These are phyloP conservation scores for Asbolus verrucosus DNA, from an alignment of 1,140 invertebrate species.

Conservation along the genomic window DNA sequence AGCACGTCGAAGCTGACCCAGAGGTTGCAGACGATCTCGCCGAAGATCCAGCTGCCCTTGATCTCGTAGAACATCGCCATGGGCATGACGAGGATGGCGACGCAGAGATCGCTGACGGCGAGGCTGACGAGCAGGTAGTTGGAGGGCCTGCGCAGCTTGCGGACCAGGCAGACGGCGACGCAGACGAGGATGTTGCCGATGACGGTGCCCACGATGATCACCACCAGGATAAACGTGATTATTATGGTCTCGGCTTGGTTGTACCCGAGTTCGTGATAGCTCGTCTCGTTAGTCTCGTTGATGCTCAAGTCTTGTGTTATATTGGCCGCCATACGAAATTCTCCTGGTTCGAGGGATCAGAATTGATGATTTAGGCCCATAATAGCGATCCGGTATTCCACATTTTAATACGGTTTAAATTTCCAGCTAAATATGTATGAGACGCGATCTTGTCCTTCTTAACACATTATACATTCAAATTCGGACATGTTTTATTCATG, in stretches of 20 bases:
- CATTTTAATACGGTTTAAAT: slow-evolving; percentile 1
- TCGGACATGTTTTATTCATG: slow-evolving; percentile 43
- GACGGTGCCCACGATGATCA: slow-evolving; percentile 84
- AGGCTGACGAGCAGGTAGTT: slow-evolving; percentile 93
- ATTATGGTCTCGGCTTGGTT: slow-evolving; percentile 72
- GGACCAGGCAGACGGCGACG: slow-evolving; percentile 86
- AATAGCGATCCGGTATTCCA: background rate
- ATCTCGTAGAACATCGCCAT: slow-evolving; percentile 87
- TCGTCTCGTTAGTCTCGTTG: slow-evolving; percentile 43
- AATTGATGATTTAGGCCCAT: slow-evolving; percentile 2
- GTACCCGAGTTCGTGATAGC: slow-evolving; percentile 57
- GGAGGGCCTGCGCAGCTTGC: slow-evolving; percentile 84
- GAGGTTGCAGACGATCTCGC: slow-evolving; percentile 85
- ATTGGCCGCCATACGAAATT: slow-evolving; percentile 57
- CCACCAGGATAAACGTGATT: slow-evolving; percentile 77
- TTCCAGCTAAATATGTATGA: background rate
- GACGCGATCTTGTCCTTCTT: slow-evolving; percentile 4
- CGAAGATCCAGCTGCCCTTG: slow-evolving; percentile 86
- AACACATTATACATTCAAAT: slow-evolving; percentile 24
- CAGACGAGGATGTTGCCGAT: slow-evolving; percentile 92
- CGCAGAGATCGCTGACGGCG: slow-evolving; percentile 89
- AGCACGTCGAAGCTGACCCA: slow-evolving; percentile 90
- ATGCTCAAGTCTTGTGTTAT: slow-evolving; percentile 47
- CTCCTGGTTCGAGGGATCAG: too few relatives aligned
- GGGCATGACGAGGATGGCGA: slow-evolving; percentile 86